Conservation (phyloP, 1,140 invertebrate genomes). For the Daktulosphaira vitifoliae region DNA sequence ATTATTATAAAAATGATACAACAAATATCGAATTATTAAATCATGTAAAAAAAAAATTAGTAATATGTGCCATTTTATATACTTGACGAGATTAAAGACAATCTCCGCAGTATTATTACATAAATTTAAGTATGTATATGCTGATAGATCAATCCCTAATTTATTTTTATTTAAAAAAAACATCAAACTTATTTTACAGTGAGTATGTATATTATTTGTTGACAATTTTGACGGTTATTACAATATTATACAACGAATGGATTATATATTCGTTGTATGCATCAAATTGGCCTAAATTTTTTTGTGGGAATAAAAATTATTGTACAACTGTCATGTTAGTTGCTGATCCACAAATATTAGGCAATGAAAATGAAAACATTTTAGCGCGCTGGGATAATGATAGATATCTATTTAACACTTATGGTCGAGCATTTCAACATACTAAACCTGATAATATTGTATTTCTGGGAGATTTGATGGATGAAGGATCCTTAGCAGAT, state of each 20-base stretch:
- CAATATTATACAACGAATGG: conserved; percentile 35
- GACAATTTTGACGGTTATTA: neutral
- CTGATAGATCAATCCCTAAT: no score
- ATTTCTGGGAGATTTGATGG: conserved; percentile 85
- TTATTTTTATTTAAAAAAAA: no score
- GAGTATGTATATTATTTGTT: conserved; percentile 7
- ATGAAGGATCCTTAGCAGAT: conserved; percentile 75
- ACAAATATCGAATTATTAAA: no score
- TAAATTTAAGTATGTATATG: conserved; percentile 16
- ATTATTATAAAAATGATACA: no score
- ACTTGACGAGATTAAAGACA: conserved; percentile 19
- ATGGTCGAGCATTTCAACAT: conserved; percentile 58
- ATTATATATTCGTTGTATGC: conserved; percentile 33
- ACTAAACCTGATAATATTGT: conserved; percentile 76
- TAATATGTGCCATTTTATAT: conserved; percentile 20
- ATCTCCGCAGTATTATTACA: neutral
- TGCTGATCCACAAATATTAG: conserved; percentile 87
- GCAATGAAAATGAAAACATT: conserved; percentile 57
- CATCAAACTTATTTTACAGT: conserved; percentile 9
- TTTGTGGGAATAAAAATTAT: conserved; percentile 35
- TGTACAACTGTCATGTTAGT: conserved; percentile 58
- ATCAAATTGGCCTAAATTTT: conserved; percentile 38
- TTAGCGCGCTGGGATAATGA: conserved; percentile 71
- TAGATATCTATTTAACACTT: conserved; percentile 74
- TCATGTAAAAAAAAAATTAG: no score